Evolutionary conservation across 2,797 vertebrate genomes (phyloP), one percentile per base, ranked within the genome.

Genomic region (Peromyscus aztecus): DNA sequence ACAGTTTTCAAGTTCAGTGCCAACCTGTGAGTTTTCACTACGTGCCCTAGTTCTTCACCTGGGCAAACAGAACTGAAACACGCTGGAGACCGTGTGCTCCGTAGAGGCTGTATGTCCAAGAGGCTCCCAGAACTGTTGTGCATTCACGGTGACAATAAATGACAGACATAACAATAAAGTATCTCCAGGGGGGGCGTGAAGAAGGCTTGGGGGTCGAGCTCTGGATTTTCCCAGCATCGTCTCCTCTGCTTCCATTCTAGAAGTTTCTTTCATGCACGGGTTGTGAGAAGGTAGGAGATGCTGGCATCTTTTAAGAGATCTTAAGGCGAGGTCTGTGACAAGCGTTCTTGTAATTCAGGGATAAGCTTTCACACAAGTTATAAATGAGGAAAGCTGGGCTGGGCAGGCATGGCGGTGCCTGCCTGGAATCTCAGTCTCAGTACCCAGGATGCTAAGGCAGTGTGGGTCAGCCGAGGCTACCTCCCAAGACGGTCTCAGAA

Each of bases 161-260:
- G 69, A 88, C 80, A 84, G 80, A 96, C 96, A 80, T 52, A 96
- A 91, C 82, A 86, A 71, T 61, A 73, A 91, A 92, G 59, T 13
- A 71, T 76, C n/a, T 37, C 1, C 16, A 0, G 21, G 21, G 57
- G 57, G 57, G 57, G 57, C 40, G n/a, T 10, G n/a, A n/a, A 81
- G 87, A 59, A 76, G n/a, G 46, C 17, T 17, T 57, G 90, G 69
- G 43, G 57, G 21, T 12, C 4, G 34, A 57, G 63, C 71, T 94
- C 86, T 17, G 57, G 63, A 13, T 27, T 91, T 90, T 92, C 34
- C 24, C 73, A 27, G 81, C 13, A 65, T 31, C 49, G 24, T 69
- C 37, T 81, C 55, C 11, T n/a, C 8, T 3, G 21, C 49, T 63
- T 84, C 82, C 63, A 37, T 75, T 90, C 59, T 43, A 69, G 89